A percentile compares a stretch with the other conserved stretches of the same genome.
Conservation (phyloP, 2,113 vertebrate genomes). For the human region GRCh38 chr7:101515001-101515500, state of each 20-base stretch:
- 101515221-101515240: neutral
- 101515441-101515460: no score
- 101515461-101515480: no score
- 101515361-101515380: no score
- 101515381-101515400: no score
- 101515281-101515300: no score
- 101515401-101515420: no score
- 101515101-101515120: neutral
- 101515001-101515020: neutral
- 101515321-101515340: no score
- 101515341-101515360: no score
- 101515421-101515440: no score
- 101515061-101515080: neutral
- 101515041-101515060: neutral
- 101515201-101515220: neutral
- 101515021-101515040: neutral
- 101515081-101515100: neutral
- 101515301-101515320: no score
- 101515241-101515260: neutral
- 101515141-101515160: fast-evolving
- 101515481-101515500: no score
- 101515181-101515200: neutral
- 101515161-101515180: neutral
- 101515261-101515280: neutral
- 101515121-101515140: neutral